Conservation (phyloP, 2,113 vertebrate genomes). For the Jacana jacana region DNA sequence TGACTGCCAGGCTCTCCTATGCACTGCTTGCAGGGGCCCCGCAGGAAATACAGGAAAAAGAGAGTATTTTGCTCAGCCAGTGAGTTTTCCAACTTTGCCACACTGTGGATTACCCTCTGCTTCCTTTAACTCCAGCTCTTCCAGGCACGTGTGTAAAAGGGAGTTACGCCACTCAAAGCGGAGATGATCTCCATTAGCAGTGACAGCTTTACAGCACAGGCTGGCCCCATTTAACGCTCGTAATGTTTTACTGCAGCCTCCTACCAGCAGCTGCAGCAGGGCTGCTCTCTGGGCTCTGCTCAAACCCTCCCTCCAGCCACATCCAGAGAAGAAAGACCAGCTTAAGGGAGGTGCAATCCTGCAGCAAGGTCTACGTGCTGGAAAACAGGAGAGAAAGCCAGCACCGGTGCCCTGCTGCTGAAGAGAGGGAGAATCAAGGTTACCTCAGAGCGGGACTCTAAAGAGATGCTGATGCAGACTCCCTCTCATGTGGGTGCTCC, state of each 20-base stretch:
- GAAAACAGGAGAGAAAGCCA: background rate
- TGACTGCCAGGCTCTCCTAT: background rate
- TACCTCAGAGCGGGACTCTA: background rate
- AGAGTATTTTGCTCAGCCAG: background rate
- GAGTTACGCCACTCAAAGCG: background rate
- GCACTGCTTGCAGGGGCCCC: background rate
- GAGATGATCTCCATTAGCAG: constrained; percentile 15
- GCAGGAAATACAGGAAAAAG: background rate
- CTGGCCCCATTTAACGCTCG: background rate
- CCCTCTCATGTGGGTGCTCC: fast-evolving
- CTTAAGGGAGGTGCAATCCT: background rate
- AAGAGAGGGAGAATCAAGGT: background rate
- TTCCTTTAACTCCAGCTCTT: background rate
- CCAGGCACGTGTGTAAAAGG: background rate
- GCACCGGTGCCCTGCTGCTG: background rate
- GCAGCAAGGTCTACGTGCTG: background rate
- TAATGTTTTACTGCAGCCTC: constrained; percentile 14
- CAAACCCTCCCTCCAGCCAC: background rate
- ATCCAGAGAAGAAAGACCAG: background rate
- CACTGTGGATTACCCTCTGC: background rate
- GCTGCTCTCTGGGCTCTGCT: background rate
- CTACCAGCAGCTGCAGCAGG: background rate
- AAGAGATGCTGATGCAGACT: background rate
- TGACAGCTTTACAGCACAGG: constrained; percentile 23
- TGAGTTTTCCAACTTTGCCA: background rate